Percentiles rank a stretch among this genome's conserved stretches.
Conservation (phyloP, 92 coral and sea anemone genomes). For the Zoanthus sansibaricus region DNA sequence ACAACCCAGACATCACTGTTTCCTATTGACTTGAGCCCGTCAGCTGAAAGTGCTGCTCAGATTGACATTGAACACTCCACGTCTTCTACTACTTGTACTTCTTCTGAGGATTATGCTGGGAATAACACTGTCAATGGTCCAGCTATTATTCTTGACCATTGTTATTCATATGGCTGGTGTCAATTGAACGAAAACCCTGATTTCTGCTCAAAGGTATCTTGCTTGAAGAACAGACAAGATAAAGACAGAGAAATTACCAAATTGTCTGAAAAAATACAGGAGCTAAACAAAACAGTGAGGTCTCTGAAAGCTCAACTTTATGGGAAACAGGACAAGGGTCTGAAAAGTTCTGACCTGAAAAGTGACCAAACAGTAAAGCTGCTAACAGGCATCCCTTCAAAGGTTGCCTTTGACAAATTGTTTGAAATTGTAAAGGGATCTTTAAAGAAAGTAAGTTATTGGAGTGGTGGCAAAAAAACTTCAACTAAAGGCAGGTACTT, state of each 20-base stretch:
- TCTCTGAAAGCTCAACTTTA: conserved; percentile 54
- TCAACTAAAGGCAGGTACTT: conserved; percentile 59
- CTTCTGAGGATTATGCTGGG: conserved; percentile 14
- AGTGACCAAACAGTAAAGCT: conserved; percentile 49
- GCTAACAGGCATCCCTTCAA: conserved; percentile 67
- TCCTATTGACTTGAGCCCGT: conserved; percentile 6
- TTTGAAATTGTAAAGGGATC: conserved; percentile 58
- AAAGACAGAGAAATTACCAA: conserved; percentile 51
- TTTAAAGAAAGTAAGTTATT: conserved; percentile 51
- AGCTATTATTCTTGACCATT: conserved; percentile 48
- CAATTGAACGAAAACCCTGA: conserved; percentile 53
- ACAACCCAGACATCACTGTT: conserved; percentile 11
- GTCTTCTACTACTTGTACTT: conserved; percentile 21
- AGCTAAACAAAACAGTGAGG: conserved; percentile 47
- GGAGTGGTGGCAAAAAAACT: conserved; percentile 57
- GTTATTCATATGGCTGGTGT: conserved; percentile 61
- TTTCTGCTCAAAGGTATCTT: conserved; percentile 57
- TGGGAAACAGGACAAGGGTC: conserved; percentile 56
- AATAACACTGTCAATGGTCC: conserved; percentile 10
- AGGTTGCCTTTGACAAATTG: conserved; percentile 56
- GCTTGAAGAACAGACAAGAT: conserved; percentile 58
- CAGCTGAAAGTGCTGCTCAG: conserved; percentile 13
- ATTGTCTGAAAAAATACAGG: conserved; percentile 57
- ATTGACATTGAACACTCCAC: conserved; percentile 46
- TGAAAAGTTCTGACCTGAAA: conserved; percentile 55